A percentile compares a stretch with the other conserved stretches of the same genome.
Evolutionary conservation across 2,797 vertebrate genomes (phyloP).

Genomic region (Takifugu rubripes): DNA sequence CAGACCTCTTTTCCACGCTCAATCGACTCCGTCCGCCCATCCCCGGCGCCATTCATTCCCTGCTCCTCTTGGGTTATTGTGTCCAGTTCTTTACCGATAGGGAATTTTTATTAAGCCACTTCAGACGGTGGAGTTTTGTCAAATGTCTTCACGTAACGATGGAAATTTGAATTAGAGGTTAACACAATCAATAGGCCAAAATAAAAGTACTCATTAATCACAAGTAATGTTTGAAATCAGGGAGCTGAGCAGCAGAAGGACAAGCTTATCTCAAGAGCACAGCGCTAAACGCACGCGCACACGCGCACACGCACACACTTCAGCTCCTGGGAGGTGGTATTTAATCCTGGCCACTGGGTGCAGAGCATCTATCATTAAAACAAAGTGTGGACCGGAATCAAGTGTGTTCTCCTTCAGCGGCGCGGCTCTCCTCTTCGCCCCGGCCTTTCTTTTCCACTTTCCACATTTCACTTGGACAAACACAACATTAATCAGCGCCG

Average conservation of each 20-base stretch:
- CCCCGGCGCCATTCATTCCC: conserved; percentile 41
- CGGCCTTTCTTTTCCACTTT: conserved; percentile 22
- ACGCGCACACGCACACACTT: conserved; percentile 21
- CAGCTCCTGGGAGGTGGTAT: conserved; percentile 52
- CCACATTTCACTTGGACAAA: conserved; percentile 37
- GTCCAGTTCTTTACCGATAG: conserved; percentile 11
- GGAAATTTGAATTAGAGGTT: conserved; percentile 31
- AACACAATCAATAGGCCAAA: conserved; percentile 25
- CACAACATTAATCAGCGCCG: conserved; percentile 37
- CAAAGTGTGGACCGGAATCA: conserved; percentile 57
- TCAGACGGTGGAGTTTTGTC: too few relatives aligned
- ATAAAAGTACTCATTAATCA: conserved; percentile 35
- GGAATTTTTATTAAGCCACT: conserved; percentile 5
- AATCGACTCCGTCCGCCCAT: conserved; percentile 41
- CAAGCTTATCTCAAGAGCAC: conserved; percentile 33
- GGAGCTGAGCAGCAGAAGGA: conserved; percentile 25
- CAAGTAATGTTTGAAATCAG: conserved; percentile 40
- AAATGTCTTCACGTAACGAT: conserved; percentile 29
- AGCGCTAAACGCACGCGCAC: background rate
- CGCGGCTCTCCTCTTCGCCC: conserved; percentile 23
- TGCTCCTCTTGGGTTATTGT: conserved; percentile 14
- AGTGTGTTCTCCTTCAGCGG: conserved; percentile 37
- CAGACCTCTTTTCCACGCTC: conserved; percentile 49
- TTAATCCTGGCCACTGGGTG: conserved; percentile 54
- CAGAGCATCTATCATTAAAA: conserved; percentile 72